Conservation (phyloP, 1,140 invertebrate genomes). For the Arctopsyche grandis region DNA sequence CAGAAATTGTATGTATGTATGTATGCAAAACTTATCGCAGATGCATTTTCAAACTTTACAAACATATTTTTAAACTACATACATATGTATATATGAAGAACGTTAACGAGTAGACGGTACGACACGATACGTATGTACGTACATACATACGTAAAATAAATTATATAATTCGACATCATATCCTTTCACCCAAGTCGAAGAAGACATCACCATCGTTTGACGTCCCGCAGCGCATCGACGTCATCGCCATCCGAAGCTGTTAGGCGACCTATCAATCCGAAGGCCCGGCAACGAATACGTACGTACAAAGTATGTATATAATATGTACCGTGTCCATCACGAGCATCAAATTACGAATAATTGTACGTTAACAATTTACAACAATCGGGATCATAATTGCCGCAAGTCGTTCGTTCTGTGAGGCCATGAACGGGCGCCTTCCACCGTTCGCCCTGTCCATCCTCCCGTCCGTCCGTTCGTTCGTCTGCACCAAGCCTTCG, state of each 20-base stretch:
- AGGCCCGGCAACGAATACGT: not conserved
- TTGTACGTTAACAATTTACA: constrained; percentile 51
- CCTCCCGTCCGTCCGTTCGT: not conserved
- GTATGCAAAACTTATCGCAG: too few species aligned
- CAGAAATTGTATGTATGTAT: too few species aligned
- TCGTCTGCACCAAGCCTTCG: too few species aligned
- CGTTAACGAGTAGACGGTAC: not conserved
- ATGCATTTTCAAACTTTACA: too few species aligned
- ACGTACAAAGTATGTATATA: not conserved
- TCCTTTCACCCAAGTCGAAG: not conserved
- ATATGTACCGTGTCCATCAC: constrained; percentile 31
- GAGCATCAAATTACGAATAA: constrained; percentile 49
- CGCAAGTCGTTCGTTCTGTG: not conserved
- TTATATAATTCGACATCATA: not conserved
- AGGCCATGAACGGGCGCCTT: not conserved
- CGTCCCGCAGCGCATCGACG: not conserved
- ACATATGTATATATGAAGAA: not conserved
- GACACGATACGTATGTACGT: not conserved
- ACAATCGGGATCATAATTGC: constrained; percentile 48
- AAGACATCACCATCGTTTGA: not conserved
- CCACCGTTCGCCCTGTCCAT: not conserved
- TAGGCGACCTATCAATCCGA: not conserved
- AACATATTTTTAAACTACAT: too few species aligned
- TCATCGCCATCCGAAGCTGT: not conserved
- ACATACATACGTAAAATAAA: too few species aligned